A percentile compares a stretch with the other conserved stretches of the same genome.
Conservation (phyloP, 1,140 invertebrate genomes). For the Triops cancriformis region DNA sequence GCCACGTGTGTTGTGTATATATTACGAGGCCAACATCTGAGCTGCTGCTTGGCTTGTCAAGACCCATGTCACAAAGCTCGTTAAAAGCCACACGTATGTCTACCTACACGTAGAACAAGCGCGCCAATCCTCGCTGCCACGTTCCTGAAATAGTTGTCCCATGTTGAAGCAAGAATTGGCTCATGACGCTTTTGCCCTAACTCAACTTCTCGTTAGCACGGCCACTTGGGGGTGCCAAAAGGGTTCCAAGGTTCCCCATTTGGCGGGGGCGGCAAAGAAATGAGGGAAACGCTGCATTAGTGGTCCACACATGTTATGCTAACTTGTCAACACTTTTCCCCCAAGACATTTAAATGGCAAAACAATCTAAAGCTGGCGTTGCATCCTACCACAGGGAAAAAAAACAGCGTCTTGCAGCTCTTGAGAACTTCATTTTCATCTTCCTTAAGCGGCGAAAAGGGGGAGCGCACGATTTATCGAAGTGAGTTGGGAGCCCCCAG, state of each 20-base stretch:
- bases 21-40: background rate
- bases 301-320: too few relatives aligned
- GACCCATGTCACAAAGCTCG: background rate
- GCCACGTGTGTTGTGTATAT: background rate
- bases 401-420: background rate
- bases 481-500: background rate
- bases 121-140: background rate
- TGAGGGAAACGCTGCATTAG: too few relatives aligned
- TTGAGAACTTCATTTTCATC: background rate
- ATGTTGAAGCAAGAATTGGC: background rate
- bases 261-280: too few relatives aligned
- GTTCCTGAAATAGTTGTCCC: background rate
- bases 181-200: background rate
- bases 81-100: background rate
- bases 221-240: too few relatives aligned
- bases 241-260: too few relatives aligned
- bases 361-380: background rate
- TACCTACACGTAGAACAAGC: background rate
- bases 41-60: conserved; percentile 1
- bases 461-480: background rate
- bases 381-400: background rate
- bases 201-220: background rate
- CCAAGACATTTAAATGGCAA: background rate
- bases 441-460: background rate
- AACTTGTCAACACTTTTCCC: background rate